These are phyloP conservation scores for Phrynosoma blainvillii DNA, from an alignment of 2,113 vertebrate genomes.

Conservation along the genomic window DNA sequence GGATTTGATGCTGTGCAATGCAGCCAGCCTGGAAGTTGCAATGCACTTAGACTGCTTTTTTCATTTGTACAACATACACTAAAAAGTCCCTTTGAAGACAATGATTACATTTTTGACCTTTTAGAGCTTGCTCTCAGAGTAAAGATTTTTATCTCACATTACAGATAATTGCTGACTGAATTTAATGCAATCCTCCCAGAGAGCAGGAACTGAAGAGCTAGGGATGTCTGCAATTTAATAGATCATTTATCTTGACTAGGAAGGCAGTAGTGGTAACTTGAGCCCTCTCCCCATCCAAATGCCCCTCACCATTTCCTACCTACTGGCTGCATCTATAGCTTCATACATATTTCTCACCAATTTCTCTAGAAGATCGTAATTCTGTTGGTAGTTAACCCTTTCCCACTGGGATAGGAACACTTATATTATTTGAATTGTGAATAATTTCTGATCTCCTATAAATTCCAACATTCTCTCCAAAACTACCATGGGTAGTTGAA, in stretches of 20 bases:
- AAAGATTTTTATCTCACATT: conserved; percentile 89
- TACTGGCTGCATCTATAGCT: neutral
- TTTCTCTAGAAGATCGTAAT: neutral
- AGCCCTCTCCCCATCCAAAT: conserved; percentile 52
- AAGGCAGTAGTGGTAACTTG: conserved; percentile 47
- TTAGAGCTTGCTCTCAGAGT: conserved; percentile 77
- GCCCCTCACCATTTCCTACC: conserved; percentile 35
- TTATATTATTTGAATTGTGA: too few relatives aligned
- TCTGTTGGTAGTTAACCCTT: neutral
- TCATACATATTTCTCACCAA: neutral
- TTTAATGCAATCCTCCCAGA: conserved; percentile 87
- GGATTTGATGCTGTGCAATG: conserved; percentile 50
- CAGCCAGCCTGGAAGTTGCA: conserved; percentile 35
- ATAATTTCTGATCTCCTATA: too few relatives aligned
- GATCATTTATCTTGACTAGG: conserved; percentile 46
- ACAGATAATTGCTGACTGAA: conserved; percentile 88
- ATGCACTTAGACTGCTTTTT: conserved; percentile 50
- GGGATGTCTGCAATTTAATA: conserved; percentile 67
- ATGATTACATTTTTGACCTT: conserved; percentile 77
- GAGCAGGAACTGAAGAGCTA: conserved; percentile 73
- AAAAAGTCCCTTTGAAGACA: conserved; percentile 62
- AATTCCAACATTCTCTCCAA: too few relatives aligned
- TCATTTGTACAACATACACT: conserved; percentile 37
- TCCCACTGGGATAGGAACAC: too few relatives aligned
- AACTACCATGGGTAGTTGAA: too few relatives aligned